phyloP scores from a whole-genome alignment of 2,797 vertebrate genomes.

The Catostomus latipinnis region DNA sequence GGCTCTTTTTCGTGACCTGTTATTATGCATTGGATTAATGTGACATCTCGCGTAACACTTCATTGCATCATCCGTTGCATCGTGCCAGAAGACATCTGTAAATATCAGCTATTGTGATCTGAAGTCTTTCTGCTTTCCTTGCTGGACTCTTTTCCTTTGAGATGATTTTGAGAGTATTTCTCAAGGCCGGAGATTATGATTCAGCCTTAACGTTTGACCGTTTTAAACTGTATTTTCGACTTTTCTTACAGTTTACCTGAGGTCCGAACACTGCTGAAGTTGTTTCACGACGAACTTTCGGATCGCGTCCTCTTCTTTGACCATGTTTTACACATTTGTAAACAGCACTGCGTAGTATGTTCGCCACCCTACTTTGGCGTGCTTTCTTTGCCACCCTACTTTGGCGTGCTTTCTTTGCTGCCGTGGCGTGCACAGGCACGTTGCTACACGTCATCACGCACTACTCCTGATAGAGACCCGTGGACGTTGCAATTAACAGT shows the following conservation, averaged over 20 bases:
- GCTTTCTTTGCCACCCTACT: conserved; percentile 40
- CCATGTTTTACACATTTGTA: conserved; percentile 52
- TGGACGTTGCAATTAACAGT: too few species aligned
- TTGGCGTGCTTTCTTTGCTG: conserved; percentile 57
- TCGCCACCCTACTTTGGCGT: conserved; percentile 53
- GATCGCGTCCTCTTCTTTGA: conserved; percentile 54
- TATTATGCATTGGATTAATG: too few species aligned
- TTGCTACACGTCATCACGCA: conserved; percentile 44
- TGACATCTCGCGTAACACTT: too few species aligned
- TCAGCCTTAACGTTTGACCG: background rate
- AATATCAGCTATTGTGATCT: too few species aligned
- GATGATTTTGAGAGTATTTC: background rate
- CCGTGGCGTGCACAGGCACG: conserved; percentile 7
- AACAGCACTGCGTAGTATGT: background rate
- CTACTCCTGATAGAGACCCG: background rate
- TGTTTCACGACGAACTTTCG: conserved; percentile 67
- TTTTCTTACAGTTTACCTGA: conserved; percentile 66
- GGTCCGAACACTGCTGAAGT: conserved; percentile 64
- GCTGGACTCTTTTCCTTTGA: too few species aligned
- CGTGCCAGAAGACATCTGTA: too few species aligned
- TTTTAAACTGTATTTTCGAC: background rate
- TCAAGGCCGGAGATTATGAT: background rate
- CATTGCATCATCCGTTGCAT: too few species aligned
- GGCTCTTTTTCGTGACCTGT: too few species aligned
- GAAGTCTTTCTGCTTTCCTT: too few species aligned